Base-by-base conservation (phyloP, 2,888 invertebrate species). In the Meganola albula region DNA sequence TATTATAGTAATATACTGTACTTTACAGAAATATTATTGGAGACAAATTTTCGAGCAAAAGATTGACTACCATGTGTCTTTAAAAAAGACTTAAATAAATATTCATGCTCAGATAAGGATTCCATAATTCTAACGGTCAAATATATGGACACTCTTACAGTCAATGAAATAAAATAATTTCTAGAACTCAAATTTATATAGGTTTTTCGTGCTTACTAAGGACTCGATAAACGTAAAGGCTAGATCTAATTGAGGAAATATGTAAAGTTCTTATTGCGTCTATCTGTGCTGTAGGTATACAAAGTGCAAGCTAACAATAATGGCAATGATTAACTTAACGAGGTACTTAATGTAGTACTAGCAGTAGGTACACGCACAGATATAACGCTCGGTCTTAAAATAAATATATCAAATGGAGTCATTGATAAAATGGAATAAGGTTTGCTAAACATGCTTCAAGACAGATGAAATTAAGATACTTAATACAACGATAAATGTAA, bases 1-100 rank as follows among this genome's bases (percentile, higher is more conserved):
- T n/a, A n/a, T n/a, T n/a, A n/a, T n/a, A n/a, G n/a, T n/a, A n/a
- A n/a, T n/a, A n/a, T n/a, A n/a, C n/a, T n/a, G n/a, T n/a, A n/a
- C 10, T 32, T 21, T 28, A 27, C 54, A 74, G 74, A 74, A 83
- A 83, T 80, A 83, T 65, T 80, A 83, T 82, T 82, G 83, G 83
- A 83, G 80, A 69, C 44, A 44, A 48, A 33, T 46, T 41, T 48
- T 40, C 54, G 44, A 58, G 48, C 50, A 54, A 56, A 56, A 52
- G 37, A 38, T 50, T 40, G 45, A 53, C 41, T 46, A 53, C 53
- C 48, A 54, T 57, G 61, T 55, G 53, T 53, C 53, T 53, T 53
- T 53, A 46, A 39, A 48, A n/a, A n/a, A n/a, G n/a, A n/a, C n/a
- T n/a, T n/a, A n/a, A n/a, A n/a, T n/a, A n/a, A n/a, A n/a, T n/a